Percentiles rank a stretch among this genome's conserved stretches.
These are phyloP conservation scores for Phortica magna DNA, from an alignment of 2,888 invertebrate genomes.

Conservation along the genomic window DNA sequence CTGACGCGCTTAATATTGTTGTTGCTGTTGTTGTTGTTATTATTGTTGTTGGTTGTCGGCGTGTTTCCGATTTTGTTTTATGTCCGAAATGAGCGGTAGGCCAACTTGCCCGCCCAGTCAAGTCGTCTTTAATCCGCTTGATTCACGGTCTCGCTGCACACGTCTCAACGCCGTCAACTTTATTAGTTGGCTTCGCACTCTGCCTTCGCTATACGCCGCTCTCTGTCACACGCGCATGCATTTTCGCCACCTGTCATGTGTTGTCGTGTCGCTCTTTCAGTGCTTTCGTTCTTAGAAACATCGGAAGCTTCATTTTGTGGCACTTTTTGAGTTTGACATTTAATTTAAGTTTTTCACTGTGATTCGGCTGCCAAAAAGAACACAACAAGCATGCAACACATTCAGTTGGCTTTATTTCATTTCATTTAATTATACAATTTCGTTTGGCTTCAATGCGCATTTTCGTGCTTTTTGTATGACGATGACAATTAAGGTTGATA, in stretches of 20 bases:
- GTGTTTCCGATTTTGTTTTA: constrained; percentile 7
- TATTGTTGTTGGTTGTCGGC: background rate
- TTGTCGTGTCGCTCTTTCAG: background rate
- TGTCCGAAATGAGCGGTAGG: background rate
- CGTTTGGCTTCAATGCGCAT: background rate
- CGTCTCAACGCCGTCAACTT: background rate
- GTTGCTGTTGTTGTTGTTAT: no score
- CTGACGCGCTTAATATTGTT: background rate
- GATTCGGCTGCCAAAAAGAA: background rate
- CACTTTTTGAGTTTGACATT: constrained; percentile 13
- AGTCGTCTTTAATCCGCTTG: constrained; percentile 18
- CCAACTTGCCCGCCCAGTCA: background rate
- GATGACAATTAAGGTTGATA: background rate
- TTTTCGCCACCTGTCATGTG: background rate
- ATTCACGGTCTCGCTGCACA: constrained; percentile 6
- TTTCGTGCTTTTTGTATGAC: background rate
- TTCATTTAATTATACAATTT: background rate
- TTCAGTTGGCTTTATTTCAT: background rate
- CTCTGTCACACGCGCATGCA: background rate
- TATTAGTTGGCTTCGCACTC: constrained; percentile 21
- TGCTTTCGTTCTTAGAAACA: background rate
- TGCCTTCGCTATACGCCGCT: background rate
- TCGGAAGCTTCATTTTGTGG: background rate
- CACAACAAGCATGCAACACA: no score
- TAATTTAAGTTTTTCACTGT: background rate